phyloP scores from a whole-genome alignment of 2,797 vertebrate genomes.

The Gouania willdenowi region DNA sequence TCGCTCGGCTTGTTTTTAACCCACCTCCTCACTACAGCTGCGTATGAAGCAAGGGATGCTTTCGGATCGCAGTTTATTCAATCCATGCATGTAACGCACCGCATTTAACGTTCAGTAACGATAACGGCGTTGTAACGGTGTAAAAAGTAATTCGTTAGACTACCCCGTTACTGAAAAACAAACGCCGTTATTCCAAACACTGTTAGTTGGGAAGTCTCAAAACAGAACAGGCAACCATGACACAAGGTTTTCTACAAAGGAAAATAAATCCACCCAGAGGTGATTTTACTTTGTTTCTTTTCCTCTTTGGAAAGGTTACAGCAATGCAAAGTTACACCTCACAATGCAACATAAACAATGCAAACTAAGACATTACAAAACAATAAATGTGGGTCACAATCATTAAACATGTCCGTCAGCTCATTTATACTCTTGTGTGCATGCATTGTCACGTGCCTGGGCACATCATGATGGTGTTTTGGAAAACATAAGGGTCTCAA shows the following conservation, averaged over 20 bases:
- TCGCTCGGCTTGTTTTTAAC: too few relatives aligned
- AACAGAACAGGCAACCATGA: constrained; percentile 34
- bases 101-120: too few relatives aligned
- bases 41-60: too few relatives aligned
- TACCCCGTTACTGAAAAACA: too few relatives aligned
- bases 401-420: constrained; percentile 1
- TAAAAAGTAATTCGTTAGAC: too few relatives aligned
- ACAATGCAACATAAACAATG: too few relatives aligned
- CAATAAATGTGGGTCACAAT: constrained; percentile 9
- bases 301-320: constrained; percentile 44
- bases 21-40: too few relatives aligned
- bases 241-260: constrained; percentile 30
- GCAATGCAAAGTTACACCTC: not conserved
- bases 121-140: too few relatives aligned
- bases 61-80: too few relatives aligned
- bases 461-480: constrained; percentile 44
- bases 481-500: constrained; percentile 38
- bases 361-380: constrained; percentile 26
- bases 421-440: constrained; percentile 10
- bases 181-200: too few relatives aligned
- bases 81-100: too few relatives aligned
- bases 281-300: constrained; percentile 19
- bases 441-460: constrained; percentile 28
- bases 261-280: constrained; percentile 33
- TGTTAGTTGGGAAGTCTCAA: constrained; percentile 46